Conservation (phyloP, 2,888 invertebrate genomes). For the Limnephilus rhombicus region DNA sequence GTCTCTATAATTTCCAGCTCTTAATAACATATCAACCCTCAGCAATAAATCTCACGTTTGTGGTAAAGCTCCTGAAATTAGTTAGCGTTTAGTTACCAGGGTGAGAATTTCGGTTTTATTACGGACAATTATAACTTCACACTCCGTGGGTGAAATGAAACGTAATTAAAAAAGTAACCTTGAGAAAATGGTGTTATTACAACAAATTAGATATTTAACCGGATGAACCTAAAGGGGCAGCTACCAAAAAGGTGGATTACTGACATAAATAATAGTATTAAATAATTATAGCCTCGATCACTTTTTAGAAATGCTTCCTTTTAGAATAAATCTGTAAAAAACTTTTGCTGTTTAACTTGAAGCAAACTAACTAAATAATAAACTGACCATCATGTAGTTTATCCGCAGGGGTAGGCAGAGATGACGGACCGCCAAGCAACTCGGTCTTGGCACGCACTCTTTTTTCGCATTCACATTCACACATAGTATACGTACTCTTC, state of each 20-base stretch:
- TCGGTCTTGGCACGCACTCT: no score
- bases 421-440: no score
- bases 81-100: not conserved
- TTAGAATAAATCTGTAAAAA: not conserved
- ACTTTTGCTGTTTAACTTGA: not conserved
- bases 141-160: conserved; percentile 48
- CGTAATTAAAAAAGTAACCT: conserved; percentile 35
- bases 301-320: not conserved
- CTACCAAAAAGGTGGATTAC: not conserved
- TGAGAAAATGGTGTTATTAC: conserved; percentile 42
- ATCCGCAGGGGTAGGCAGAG: no score
- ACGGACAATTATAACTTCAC: conserved; percentile 63
- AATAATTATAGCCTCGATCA: not conserved
- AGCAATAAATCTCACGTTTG: conserved; percentile 55
- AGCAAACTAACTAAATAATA: no score
- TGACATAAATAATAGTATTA: conserved; percentile 27
- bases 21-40: conserved; percentile 14
- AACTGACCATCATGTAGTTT: no score
- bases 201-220: conserved; percentile 38
- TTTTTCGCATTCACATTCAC: no score
- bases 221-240: conserved; percentile 6
- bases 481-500: no score
- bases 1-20: conserved; percentile 49
- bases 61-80: conserved; percentile 39
- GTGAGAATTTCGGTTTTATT: conserved; percentile 24